Evolutionary conservation across 1,140 invertebrate species (phyloP), one percentile per base, ranked within the genome.

Genomic region (Meloidogyne hapla): DNA sequence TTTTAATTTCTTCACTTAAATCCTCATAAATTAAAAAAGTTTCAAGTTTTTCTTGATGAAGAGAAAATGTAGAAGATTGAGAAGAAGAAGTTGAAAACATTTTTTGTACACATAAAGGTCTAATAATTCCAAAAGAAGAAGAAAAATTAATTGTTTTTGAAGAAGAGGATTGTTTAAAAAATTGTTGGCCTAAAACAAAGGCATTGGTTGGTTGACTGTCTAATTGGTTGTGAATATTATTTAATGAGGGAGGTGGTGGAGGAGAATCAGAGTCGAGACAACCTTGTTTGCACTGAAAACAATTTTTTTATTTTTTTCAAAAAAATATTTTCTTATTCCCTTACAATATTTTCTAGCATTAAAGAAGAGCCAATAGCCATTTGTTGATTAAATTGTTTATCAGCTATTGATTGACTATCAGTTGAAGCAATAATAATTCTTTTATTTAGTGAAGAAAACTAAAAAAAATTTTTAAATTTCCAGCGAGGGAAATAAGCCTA

Each of bases 181-280:
- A 73, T 38, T 56, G 71, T 63, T 73, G 71, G 12, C 71, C 71
- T 5, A 63, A 64, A 15, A 38, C 28, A 73, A 73, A 56, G 12
- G 71, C 71, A 56, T 56, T 56, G 1, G 18, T 56, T 56, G 40
- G 56, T 42, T 26, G 45, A 26, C 56, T 38, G 64, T 42, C 21
- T 4, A 61, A 26, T 26, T 48, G 33, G 8, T 70, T 25, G 45
- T 23, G n/a, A 8, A 42, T 68, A 10, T 42, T 25, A 18, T 56
- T 38, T 21, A 33, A 9, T 69, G 15, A 25, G 26, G 21, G 62
- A 9, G 76, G 38, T 3, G n/a, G 45, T 10, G 42, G 26, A 56
- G 61, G 61, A 2, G 61, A n/a, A 26, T 63, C 40, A 56, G 40
- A 21, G 56, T 45, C 65, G 10, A 77, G 23, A 28, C 40, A 77